These are phyloP conservation scores for Shargacucullia verbasci DNA, from an alignment of 2,888 invertebrate genomes.

Conservation along the genomic window DNA sequence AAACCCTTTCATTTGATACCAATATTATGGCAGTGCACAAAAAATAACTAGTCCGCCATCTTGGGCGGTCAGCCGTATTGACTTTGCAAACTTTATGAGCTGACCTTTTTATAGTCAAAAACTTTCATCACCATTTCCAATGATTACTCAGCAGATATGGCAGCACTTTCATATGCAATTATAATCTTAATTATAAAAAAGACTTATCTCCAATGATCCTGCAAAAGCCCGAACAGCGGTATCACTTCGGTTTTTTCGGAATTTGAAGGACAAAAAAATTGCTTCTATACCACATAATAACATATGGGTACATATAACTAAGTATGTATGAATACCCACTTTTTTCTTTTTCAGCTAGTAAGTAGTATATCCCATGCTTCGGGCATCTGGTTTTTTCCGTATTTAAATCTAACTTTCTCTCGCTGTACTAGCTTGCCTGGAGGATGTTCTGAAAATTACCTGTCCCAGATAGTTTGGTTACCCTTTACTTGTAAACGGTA, in stretches of 20 bases:
- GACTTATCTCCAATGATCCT: slow-evolving; percentile 7
- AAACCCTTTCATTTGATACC: too few species aligned
- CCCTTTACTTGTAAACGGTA: too few species aligned
- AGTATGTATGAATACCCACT: background rate
- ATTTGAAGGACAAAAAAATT: slow-evolving; percentile 4
- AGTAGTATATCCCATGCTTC: background rate
- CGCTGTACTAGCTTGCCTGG: too few species aligned
- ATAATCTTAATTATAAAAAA: slow-evolving; percentile 9
- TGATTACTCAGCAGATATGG: slow-evolving; percentile 7
- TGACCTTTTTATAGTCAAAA: slow-evolving; percentile 6
- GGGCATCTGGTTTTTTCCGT: background rate
- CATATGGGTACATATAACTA: background rate
- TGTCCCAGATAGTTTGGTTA: too few species aligned
- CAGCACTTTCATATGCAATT: slow-evolving; percentile 13
- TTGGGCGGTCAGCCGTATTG: too few species aligned
- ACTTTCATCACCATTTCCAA: slow-evolving; percentile 8
- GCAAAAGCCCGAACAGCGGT: slow-evolving; percentile 5
- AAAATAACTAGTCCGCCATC: too few species aligned
- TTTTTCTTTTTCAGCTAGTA: background rate
- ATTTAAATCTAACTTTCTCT: too few species aligned
- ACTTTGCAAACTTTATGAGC: too few species aligned
- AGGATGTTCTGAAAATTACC: too few species aligned
- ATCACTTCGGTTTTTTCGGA: slow-evolving; percentile 3
- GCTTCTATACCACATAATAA: background rate
- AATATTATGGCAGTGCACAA: too few species aligned